Percentiles rank a stretch among this genome's conserved stretches.
Conservation (phyloP, 2,113 vertebrate genomes). For the Nanorana parkeri region DNA sequence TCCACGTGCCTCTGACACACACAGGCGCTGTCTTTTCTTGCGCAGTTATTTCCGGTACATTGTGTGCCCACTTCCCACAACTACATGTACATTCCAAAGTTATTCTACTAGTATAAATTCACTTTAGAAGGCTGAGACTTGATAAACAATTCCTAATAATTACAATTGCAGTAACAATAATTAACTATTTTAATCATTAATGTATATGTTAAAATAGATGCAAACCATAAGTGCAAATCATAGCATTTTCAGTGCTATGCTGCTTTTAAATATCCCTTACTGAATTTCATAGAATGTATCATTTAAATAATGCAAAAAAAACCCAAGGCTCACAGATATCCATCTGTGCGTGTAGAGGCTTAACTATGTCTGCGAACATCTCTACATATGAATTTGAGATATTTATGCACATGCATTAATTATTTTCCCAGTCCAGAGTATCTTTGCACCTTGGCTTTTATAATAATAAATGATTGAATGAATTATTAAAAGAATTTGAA, state of each 20-base stretch:
- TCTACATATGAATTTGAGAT: no score
- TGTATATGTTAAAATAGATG: neutral
- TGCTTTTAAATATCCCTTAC: neutral
- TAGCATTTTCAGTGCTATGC: neutral
- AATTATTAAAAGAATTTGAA: no score
- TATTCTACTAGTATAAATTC: neutral
- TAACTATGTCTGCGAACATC: no score
- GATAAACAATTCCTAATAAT: neutral
- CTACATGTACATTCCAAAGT: neutral
- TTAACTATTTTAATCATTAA: neutral
- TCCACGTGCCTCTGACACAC: no score
- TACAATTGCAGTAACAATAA: neutral
- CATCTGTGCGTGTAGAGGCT: no score
- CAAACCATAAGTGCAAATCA: neutral
- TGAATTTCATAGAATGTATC: neutral
- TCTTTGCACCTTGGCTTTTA: no score
- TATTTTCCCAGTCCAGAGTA: no score
- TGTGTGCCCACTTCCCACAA: neutral
- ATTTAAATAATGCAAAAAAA: no score
- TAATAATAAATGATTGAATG: no score
- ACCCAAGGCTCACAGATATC: no score
- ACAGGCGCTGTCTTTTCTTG: no score
- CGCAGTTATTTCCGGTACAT: neutral
- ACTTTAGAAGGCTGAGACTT: neutral
- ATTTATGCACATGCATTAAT: no score